Evolutionary conservation across 2,888 invertebrate species (phyloP).

Genomic region (Caenorhabditis sp.): DNA sequence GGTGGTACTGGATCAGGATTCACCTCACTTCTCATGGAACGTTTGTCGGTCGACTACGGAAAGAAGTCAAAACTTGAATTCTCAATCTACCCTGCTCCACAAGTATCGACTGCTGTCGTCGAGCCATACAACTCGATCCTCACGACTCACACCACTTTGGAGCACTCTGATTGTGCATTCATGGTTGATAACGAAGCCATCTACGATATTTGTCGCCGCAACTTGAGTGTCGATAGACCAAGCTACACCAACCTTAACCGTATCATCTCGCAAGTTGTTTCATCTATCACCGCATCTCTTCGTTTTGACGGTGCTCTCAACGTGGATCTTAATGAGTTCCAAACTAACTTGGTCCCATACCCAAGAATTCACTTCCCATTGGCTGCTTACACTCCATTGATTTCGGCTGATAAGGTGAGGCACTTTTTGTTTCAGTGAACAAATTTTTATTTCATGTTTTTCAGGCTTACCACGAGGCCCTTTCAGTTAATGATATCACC

Average conservation of each 20-base stretch:
- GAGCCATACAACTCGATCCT: constrained; percentile 95
- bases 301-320: constrained; percentile 88
- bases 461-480: constrained; percentile 60
- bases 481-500: constrained; percentile 82
- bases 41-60: constrained; percentile 83
- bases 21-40: constrained; percentile 86
- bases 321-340: constrained; percentile 84
- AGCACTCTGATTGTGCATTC: constrained; percentile 75
- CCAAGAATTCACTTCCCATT: constrained; percentile 90
- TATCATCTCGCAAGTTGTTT: constrained; percentile 86
- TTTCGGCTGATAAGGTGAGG: constrained; percentile 59
- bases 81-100: constrained; percentile 87
- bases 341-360: constrained; percentile 79
- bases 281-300: constrained; percentile 87
- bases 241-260: constrained; percentile 89
- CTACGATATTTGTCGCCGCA: constrained; percentile 87
- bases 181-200: constrained; percentile 78
- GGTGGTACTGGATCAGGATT: constrained; percentile 84
- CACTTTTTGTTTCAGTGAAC: too few relatives aligned
- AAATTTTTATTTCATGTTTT: neutral
- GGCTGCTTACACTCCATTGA: constrained; percentile 74
- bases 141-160: constrained; percentile 85
- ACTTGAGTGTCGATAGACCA: constrained; percentile 78
- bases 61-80: constrained; percentile 89
- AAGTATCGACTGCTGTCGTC: constrained; percentile 75